Percentiles rank a stretch among this genome's conserved stretches.
Conservation (phyloP, 1,140 invertebrate genomes). For the Tachypleus tridentatus region DNA sequence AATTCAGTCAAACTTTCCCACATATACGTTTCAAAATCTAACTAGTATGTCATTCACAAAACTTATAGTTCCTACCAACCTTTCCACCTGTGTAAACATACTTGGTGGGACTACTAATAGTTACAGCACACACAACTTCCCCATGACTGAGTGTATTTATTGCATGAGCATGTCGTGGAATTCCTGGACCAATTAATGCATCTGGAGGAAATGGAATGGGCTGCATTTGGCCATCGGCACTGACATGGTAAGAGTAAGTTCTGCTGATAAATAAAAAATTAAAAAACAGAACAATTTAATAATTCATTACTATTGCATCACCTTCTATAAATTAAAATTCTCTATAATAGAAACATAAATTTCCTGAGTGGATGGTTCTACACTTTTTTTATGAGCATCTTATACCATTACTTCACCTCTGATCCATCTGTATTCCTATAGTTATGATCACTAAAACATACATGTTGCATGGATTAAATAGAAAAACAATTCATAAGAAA, state of each 20-base stretch:
- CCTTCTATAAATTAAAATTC: too few relatives aligned
- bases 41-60: too few relatives aligned
- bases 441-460: too few relatives aligned
- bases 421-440: too few relatives aligned
- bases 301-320: too few relatives aligned
- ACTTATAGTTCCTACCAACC: slow-evolving; percentile 21
- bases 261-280: slow-evolving; percentile 40
- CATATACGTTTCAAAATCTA: background rate
- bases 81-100: slow-evolving; percentile 97
- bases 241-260: slow-evolving; percentile 85
- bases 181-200: slow-evolving; percentile 77
- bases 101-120: slow-evolving; percentile 73
- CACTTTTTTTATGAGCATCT: too few relatives aligned
- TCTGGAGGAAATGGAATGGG: slow-evolving; percentile 93
- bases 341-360: too few relatives aligned
- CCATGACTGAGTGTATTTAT: slow-evolving; percentile 87
- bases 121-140: slow-evolving; percentile 82
- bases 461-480: too few relatives aligned
- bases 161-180: slow-evolving; percentile 78
- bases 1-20: too few relatives aligned
- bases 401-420: too few relatives aligned
- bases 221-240: slow-evolving; percentile 68
- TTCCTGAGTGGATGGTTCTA: too few relatives aligned
- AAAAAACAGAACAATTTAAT: background rate
- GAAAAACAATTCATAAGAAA: too few relatives aligned